A percentile compares a stretch with the other conserved stretches of the same genome.
Evolutionary conservation across 2,113 vertebrate genomes (phyloP).

Genomic region (Meleagris gallopavo): DNA sequence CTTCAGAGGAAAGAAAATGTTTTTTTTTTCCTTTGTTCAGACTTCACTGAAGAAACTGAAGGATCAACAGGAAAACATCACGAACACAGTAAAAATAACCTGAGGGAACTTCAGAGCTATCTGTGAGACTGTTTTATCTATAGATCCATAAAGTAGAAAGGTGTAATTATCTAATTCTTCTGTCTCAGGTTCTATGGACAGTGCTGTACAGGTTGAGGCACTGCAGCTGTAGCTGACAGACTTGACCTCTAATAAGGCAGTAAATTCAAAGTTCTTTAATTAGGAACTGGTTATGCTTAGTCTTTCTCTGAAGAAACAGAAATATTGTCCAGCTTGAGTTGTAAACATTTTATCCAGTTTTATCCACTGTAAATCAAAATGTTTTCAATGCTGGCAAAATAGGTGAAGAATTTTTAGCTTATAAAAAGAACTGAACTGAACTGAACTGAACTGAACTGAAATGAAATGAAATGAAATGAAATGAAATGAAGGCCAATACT

Average conservation of each 20-base stretch:
- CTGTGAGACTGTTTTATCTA: not conserved
- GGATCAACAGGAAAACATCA: not conserved
- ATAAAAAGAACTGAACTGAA: too few relatives aligned
- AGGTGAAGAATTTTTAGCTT: not conserved
- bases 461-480: not conserved
- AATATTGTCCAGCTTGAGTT: not conserved
- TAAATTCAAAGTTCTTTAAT: constrained; percentile 9
- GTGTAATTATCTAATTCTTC: not conserved
- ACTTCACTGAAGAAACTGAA: not conserved
- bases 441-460: not conserved
- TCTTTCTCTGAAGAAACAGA: constrained; percentile 7
- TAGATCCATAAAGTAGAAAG: not conserved
- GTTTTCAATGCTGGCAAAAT: not conserved
- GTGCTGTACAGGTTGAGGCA: not conserved
- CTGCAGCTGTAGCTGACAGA: not conserved
- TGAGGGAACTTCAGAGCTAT: not conserved
- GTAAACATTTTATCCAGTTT: constrained; percentile 17
- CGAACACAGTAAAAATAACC: not conserved
- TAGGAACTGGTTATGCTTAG: not conserved
- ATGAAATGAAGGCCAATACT: not conserved
- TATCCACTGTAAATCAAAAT: constrained; percentile 28
- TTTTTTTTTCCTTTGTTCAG: not conserved
- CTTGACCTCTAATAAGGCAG: constrained; percentile 18
- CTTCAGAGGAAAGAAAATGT: not conserved
- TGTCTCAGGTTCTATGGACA: not conserved